Evolutionary conservation across 2,113 vertebrate genomes (phyloP).

Genomic region (Bambusicola thoracicus): DNA sequence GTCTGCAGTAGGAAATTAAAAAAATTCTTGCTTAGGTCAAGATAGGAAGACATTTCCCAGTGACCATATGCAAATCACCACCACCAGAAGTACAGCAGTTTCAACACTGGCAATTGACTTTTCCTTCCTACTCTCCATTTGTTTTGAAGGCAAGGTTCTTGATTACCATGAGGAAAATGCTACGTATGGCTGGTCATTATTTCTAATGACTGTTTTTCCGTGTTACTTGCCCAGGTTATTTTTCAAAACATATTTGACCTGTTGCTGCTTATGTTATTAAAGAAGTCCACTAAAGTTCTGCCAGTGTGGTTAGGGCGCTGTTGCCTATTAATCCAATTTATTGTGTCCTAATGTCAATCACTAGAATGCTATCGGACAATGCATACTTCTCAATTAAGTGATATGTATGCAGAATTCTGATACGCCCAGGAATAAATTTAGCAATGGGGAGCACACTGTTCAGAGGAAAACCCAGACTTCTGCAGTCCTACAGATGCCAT

Average conservation of each 20-base stretch:
- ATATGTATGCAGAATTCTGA: conserved; percentile 14
- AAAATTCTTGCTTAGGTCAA: neutral
- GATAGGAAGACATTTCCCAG: neutral
- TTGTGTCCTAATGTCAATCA: conserved; percentile 49
- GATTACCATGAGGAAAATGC: neutral
- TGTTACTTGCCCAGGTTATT: neutral
- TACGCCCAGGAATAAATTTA: conserved; percentile 11
- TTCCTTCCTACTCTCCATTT: neutral
- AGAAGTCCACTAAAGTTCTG: conserved; percentile 24
- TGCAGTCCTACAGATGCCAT: conserved; percentile 45
- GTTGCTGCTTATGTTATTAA: neutral
- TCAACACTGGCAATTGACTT: neutral
- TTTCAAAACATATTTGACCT: conserved; percentile 30
- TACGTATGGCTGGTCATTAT: conserved; percentile 1
- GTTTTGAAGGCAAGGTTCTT: neutral
- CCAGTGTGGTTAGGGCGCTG: neutral
- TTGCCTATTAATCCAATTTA: conserved; percentile 60
- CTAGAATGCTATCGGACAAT: conserved; percentile 30
- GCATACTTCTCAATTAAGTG: conserved; percentile 12
- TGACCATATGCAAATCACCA: accelerated
- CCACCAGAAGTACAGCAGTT: neutral
- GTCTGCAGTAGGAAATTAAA: neutral
- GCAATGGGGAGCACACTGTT: conserved; percentile 2
- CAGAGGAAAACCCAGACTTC: conserved; percentile 24
- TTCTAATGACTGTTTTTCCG: conserved; percentile 17